Conservation (phyloP, 2,888 invertebrate species). For the Ophion ellenae region DNA sequence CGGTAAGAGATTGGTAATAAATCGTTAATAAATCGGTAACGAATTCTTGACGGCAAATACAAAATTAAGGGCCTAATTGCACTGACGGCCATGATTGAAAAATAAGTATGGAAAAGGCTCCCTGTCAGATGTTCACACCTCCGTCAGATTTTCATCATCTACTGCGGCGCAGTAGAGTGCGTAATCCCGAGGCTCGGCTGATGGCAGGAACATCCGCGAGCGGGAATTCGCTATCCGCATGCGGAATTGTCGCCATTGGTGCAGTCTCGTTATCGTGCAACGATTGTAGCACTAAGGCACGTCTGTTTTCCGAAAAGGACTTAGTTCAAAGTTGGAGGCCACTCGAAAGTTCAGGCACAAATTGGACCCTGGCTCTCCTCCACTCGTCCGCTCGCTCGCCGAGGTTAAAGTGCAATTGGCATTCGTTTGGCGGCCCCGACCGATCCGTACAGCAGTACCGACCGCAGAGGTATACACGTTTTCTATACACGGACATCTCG, state of each 20-base stretch:
- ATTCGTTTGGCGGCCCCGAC: constrained; percentile 72
- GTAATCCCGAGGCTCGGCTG: background rate
- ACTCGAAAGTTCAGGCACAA: constrained; percentile 80
- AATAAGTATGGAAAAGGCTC: background rate
- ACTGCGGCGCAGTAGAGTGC: no score
- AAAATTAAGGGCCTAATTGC: no score
- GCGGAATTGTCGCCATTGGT: constrained; percentile 29
- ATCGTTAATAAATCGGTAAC: no score
- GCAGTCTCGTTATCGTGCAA: constrained; percentile 77
- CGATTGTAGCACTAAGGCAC: constrained; percentile 73
- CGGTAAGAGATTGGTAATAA: no score
- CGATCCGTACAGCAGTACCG: constrained; percentile 69
- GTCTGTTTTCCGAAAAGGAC: constrained; percentile 75
- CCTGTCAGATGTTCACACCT: background rate
- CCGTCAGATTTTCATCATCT: no score
- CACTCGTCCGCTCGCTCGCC: constrained; percentile 62
- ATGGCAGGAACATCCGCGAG: background rate
- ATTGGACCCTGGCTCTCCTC: constrained; percentile 76
- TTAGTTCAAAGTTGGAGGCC: constrained; percentile 80
- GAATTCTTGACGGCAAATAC: no score
- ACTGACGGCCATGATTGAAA: no score
- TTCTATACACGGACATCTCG: background rate
- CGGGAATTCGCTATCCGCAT: background rate
- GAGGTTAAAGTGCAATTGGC: constrained; percentile 81
- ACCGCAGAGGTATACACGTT: constrained; percentile 1